Evolutionary conservation across 2,797 vertebrate genomes (phyloP).

Genomic region (Cirrhinus mrigala): DNA sequence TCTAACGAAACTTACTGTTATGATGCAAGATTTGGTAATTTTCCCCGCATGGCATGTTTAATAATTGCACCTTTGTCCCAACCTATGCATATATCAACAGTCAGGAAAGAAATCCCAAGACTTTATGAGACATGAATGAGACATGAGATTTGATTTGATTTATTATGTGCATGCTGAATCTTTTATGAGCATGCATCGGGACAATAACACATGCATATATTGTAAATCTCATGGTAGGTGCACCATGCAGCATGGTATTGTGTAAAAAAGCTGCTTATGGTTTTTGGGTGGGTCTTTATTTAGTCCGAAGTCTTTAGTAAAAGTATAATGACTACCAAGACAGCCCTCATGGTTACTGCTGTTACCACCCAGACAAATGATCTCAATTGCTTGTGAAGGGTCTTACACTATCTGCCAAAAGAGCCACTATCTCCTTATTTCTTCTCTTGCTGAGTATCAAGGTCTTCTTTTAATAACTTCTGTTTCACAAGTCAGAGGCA

Average conservation of each 20-base stretch:
- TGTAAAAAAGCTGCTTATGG: background rate
- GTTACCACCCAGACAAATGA: slow-evolving; percentile 6
- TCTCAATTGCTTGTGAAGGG: slow-evolving; percentile 36
- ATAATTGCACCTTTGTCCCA: background rate
- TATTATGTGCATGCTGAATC: slow-evolving; percentile 1
- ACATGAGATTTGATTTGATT: background rate
- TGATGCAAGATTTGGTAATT: background rate
- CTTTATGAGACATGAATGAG: background rate
- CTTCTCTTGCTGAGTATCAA: slow-evolving; percentile 33
- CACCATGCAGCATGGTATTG: background rate
- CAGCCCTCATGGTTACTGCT: background rate
- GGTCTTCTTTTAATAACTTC: background rate
- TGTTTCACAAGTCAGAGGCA: background rate
- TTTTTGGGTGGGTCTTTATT: background rate
- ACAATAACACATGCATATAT: background rate
- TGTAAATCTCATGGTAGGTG: background rate
- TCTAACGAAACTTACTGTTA: background rate
- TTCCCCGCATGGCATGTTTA: slow-evolving; percentile 43
- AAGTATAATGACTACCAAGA: background rate
- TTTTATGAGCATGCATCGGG: background rate
- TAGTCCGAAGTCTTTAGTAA: background rate
- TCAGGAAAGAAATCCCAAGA: background rate
- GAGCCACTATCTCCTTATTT: background rate
- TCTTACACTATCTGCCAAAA: slow-evolving; percentile 37
- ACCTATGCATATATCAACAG: background rate